Evolutionary conservation across 2,888 invertebrate genomes (phyloP).

Genomic region (Clistopyga incitator): DNA sequence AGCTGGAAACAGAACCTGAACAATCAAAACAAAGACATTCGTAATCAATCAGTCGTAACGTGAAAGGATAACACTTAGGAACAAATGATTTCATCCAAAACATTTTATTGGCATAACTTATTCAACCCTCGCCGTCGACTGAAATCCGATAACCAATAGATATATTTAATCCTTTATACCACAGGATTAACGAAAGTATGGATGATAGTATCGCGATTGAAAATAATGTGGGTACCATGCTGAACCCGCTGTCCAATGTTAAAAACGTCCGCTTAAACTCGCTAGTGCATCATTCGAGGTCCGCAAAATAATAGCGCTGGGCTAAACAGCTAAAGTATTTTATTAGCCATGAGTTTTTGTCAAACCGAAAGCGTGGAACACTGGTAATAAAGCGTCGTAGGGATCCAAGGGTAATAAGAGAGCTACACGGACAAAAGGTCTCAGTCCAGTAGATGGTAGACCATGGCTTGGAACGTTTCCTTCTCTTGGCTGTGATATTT

Average conservation of each 20-base stretch:
- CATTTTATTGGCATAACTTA: not conserved
- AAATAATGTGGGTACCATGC: not conserved
- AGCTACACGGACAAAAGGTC: not conserved
- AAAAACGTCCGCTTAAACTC: not conserved
- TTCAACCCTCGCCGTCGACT: not conserved
- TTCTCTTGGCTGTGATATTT: conserved; percentile 79
- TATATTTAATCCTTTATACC: not conserved
- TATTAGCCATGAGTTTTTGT: conserved; percentile 80
- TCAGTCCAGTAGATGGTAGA: conserved; percentile 13
- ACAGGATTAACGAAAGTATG: not conserved
- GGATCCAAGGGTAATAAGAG: conserved; percentile 8
- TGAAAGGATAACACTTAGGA: not conserved
- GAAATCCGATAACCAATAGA: not conserved
- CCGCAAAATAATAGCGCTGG: conserved; percentile 15
- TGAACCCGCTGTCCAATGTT: not conserved
- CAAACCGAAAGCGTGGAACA: conserved; percentile 68
- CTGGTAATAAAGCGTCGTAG: conserved; percentile 40
- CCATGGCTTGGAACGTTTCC: conserved; percentile 74
- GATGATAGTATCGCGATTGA: not conserved
- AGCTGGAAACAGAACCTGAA: too few relatives aligned
- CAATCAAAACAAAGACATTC: too few relatives aligned
- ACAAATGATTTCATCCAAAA: not conserved
- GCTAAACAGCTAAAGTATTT: conserved; percentile 70
- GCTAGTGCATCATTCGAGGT: conserved; percentile 9
- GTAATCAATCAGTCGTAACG: too few relatives aligned